phyloP scores from a whole-genome alignment of 2,888 invertebrate genomes.

The Phytoseiulus persimilis region DNA sequence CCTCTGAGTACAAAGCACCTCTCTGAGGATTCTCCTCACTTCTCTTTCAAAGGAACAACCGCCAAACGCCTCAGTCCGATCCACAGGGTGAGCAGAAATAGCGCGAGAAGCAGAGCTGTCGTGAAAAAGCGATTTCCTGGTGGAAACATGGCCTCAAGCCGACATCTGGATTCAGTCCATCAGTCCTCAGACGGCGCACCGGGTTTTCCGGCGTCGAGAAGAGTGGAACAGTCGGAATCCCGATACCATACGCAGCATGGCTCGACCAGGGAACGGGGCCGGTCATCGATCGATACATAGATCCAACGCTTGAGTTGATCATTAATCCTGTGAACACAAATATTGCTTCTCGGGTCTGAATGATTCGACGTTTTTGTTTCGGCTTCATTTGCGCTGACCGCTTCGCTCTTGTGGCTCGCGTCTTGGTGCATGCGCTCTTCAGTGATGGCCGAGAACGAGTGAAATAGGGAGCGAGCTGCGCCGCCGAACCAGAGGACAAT shows the following conservation, averaged over 20 bases:
- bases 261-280: neutral
- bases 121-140: no score
- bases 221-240: neutral
- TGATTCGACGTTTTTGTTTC: neutral
- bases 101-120: neutral
- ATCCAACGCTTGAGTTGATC: neutral
- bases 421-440: neutral
- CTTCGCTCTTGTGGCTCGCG: neutral
- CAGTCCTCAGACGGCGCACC: neutral
- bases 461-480: neutral
- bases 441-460: neutral
- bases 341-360: neutral
- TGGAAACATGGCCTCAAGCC: no score
- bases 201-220: neutral
- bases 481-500: neutral
- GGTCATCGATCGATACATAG: neutral
- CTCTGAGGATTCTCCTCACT: conserved; percentile 5
- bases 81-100: neutral
- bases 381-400: neutral
- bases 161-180: no score
- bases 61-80: neutral
- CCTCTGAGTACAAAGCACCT: neutral
- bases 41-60: neutral
- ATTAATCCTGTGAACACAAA: neutral
- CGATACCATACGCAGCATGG: neutral